phyloP scores from a whole-genome alignment of 2,113 vertebrate species.

The Synodontis membranacea region DNA sequence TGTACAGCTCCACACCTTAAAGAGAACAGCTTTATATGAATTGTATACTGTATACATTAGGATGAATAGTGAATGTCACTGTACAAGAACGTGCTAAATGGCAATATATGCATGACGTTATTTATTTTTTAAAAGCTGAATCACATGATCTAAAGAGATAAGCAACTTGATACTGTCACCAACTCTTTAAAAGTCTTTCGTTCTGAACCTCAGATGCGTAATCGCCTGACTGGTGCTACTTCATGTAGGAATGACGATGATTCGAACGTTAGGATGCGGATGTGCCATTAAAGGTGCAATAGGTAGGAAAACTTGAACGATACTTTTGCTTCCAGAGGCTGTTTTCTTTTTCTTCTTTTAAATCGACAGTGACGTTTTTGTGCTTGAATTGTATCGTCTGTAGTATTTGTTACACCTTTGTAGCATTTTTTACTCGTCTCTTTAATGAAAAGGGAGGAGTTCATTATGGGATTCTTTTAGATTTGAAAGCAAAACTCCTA shows the following conservation, averaged over 20 bases:
- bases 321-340: constrained; percentile 33
- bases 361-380: background rate
- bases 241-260: background rate
- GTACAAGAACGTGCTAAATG: constrained; percentile 13
- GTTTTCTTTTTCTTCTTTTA: background rate
- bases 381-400: constrained; percentile 9
- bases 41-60: constrained; percentile 11
- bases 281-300: constrained; percentile 5
- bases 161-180: constrained; percentile 1
- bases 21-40: constrained; percentile 23
- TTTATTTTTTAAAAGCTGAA: constrained; percentile 34
- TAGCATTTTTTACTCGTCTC: constrained; percentile 22
- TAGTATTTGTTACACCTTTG: constrained; percentile 4
- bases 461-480: background rate
- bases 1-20: constrained; percentile 4
- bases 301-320: constrained; percentile 29
- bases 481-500: constrained; percentile 5
- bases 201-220: background rate
- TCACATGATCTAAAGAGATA: constrained; percentile 22
- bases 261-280: background rate
- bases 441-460: background rate
- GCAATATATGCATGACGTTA: constrained; percentile 42
- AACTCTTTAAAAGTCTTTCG: background rate
- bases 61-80: constrained; percentile 29
- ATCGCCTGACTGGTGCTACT: constrained; percentile 33